A percentile compares a stretch with the other conserved stretches of the same genome.
Evolutionary conservation across 1,140 invertebrate genomes (phyloP).

Genomic region (Oscheius sp.): DNA sequence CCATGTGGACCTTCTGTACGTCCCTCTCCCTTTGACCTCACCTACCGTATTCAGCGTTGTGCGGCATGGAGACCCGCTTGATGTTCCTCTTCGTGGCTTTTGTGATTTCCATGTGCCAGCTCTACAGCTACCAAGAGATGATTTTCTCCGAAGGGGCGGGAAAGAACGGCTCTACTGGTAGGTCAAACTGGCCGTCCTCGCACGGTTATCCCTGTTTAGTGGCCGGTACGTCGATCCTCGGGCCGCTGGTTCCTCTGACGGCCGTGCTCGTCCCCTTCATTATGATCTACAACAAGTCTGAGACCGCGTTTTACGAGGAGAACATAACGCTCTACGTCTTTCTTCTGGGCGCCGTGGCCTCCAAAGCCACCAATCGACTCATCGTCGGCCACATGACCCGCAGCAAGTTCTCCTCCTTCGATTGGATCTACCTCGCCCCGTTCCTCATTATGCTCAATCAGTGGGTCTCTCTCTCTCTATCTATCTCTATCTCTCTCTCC

Average conservation of each 20-base stretch:
- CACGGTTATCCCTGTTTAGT: conserved; percentile 64
- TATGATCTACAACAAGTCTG: conserved; percentile 88
- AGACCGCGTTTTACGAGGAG: conserved; percentile 80
- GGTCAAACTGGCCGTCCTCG: conserved; percentile 67
- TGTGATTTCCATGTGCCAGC: conserved; percentile 37
- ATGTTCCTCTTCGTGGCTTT: conserved; percentile 31
- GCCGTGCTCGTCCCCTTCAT: conserved; percentile 86
- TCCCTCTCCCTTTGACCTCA: conserved; percentile 2
- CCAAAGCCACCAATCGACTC: conserved; percentile 88
- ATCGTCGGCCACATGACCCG: conserved; percentile 98
- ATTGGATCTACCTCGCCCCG: conserved; percentile 85
- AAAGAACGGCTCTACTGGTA: conserved; percentile 89
- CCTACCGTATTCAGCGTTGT: conserved; percentile 37
- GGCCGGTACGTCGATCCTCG: conserved; percentile 84
- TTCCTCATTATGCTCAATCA: conserved; percentile 91
- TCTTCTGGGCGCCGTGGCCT: conserved; percentile 87
- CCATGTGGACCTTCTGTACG: conserved; percentile 77
- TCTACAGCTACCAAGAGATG: conserved; percentile 51
- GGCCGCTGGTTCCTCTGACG: conserved; percentile 86
- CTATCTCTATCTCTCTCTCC: not conserved
- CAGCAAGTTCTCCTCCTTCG: conserved; percentile 92
- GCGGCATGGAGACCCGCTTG: conserved; percentile 48
- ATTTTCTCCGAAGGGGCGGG: conserved; percentile 82
- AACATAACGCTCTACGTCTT: conserved; percentile 88
- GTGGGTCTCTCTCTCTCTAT: conserved; percentile 74